A percentile compares a stretch with the other conserved stretches of the same genome.
Conservation (phyloP, 2,888 invertebrate species). For the Sesia apiformis region DNA sequence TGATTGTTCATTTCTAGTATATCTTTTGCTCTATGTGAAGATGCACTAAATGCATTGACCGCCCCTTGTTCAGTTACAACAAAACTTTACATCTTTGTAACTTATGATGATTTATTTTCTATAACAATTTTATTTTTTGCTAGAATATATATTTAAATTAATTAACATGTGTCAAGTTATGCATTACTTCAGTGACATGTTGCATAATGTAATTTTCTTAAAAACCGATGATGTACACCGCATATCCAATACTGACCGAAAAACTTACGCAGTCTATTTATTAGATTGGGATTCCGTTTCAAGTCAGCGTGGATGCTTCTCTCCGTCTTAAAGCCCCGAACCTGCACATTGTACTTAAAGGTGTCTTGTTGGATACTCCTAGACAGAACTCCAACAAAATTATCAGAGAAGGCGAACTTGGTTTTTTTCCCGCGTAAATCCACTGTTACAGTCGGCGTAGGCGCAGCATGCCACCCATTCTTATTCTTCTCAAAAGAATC, state of each 20-base stretch:
- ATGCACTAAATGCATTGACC: too few relatives aligned
- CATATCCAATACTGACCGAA: conserved; percentile 41
- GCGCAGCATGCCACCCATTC: conserved; percentile 39
- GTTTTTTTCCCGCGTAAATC: conserved; percentile 29
- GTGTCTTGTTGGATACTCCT: conserved; percentile 23
- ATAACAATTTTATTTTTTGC: too few relatives aligned
- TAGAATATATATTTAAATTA: too few relatives aligned
- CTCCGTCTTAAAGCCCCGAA: conserved; percentile 87
- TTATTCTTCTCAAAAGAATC: conserved; percentile 58
- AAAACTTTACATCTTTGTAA: too few relatives aligned
- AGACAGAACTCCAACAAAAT: conserved; percentile 38
- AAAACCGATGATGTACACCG: too few relatives aligned
- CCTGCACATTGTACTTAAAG: conserved; percentile 64
- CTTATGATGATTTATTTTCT: too few relatives aligned
- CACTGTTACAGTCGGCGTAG: conserved; percentile 31
- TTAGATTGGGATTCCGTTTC: conserved; percentile 80
- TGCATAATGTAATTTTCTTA: too few relatives aligned
- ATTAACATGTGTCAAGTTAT: too few relatives aligned
- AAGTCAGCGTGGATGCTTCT: conserved; percentile 80
- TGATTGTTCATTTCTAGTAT: too few relatives aligned
- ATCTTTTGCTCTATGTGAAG: too few relatives aligned
- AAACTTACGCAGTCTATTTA: conserved; percentile 78
- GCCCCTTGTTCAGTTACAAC: too few relatives aligned
- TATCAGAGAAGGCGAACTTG: conserved; percentile 33
- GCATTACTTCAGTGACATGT: too few relatives aligned